These are phyloP conservation scores for Rostratula benghalensis DNA, from an alignment of 2,113 vertebrate genomes.

Conservation along the genomic window DNA sequence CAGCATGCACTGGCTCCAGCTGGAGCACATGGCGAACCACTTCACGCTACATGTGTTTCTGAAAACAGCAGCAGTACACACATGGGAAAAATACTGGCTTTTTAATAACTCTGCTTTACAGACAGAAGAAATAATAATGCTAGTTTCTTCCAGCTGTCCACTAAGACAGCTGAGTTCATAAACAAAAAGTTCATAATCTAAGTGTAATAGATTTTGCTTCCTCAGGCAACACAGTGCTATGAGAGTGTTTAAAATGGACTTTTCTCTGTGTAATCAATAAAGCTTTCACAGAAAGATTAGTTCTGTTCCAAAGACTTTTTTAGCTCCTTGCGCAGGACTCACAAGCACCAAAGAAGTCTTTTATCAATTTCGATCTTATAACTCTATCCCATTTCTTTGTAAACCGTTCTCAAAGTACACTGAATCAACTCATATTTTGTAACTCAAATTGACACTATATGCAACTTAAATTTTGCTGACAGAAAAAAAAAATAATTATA, in stretches of 20 bases:
- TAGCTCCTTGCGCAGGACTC: constrained; percentile 1
- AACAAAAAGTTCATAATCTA: constrained; percentile 58
- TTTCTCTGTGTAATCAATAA: constrained; percentile 60
- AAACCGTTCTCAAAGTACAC: background rate
- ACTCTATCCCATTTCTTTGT: background rate
- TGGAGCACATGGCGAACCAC: background rate
- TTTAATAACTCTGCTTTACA: constrained; percentile 13
- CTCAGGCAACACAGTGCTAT: constrained; percentile 24
- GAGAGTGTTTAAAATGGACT: constrained; percentile 58
- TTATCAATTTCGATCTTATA: background rate
- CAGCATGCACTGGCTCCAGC: background rate
- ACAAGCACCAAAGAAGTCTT: background rate
- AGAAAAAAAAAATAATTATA: background rate
- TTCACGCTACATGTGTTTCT: background rate
- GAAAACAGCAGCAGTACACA: background rate
- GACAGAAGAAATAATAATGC: constrained; percentile 29
- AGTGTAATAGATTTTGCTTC: constrained; percentile 65
- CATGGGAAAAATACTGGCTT: background rate
- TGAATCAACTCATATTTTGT: background rate
- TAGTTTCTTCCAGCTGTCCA: constrained; percentile 5
- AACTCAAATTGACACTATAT: background rate
- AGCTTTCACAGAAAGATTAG: constrained; percentile 39
- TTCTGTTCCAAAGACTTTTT: constrained; percentile 16
- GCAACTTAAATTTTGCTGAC: background rate
- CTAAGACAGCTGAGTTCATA: constrained; percentile 46